Percentiles rank a stretch among this genome's conserved stretches.
These are phyloP conservation scores for Heliothis peltigera DNA, from an alignment of 2,888 invertebrate species.

Conservation along the genomic window DNA sequence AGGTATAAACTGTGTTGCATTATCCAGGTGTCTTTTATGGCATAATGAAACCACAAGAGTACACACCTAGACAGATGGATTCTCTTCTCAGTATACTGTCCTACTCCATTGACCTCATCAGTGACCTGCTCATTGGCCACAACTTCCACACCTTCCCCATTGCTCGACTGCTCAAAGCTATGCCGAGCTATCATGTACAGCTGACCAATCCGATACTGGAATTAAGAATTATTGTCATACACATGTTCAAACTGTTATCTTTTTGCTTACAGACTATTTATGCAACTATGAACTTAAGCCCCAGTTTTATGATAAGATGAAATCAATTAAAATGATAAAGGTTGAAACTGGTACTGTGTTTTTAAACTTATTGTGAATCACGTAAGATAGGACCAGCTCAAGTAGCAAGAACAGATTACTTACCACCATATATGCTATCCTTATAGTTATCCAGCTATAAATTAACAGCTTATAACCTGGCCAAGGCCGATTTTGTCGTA, in stretches of 20 bases:
- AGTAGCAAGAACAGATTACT: constrained; percentile 28
- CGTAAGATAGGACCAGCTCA: constrained; percentile 6
- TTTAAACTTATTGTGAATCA: constrained; percentile 11
- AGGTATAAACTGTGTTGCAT: neutral
- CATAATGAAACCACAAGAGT: neutral
- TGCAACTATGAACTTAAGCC: constrained; percentile 25
- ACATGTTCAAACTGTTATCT: constrained; percentile 13
- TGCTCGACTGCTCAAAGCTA: constrained; percentile 96
- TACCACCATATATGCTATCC: constrained; percentile 27
- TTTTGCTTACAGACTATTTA: constrained; percentile 25
- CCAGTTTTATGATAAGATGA: constrained; percentile 15
- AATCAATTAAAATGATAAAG: constrained; percentile 43
- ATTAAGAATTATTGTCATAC: constrained; percentile 54
- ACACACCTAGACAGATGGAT: constrained; percentile 95
- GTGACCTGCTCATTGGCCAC: constrained; percentile 95
- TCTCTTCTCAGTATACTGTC: constrained; percentile 97
- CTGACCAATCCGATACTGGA: constrained; percentile 97
- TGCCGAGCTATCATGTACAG: constrained; percentile 98
- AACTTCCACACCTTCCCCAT: constrained; percentile 97
- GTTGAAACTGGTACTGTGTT: constrained; percentile 17
- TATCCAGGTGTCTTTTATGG: neutral
- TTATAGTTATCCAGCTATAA: constrained; percentile 5
- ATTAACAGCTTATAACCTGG: constrained; percentile 13
- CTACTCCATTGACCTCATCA: constrained; percentile 94
- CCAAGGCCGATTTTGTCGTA: constrained; percentile 33